Percentiles rank a stretch among this genome's conserved stretches.
These are phyloP conservation scores for Fissipunctia ypsillon DNA, from an alignment of 2,888 invertebrate genomes.

Conservation along the genomic window DNA sequence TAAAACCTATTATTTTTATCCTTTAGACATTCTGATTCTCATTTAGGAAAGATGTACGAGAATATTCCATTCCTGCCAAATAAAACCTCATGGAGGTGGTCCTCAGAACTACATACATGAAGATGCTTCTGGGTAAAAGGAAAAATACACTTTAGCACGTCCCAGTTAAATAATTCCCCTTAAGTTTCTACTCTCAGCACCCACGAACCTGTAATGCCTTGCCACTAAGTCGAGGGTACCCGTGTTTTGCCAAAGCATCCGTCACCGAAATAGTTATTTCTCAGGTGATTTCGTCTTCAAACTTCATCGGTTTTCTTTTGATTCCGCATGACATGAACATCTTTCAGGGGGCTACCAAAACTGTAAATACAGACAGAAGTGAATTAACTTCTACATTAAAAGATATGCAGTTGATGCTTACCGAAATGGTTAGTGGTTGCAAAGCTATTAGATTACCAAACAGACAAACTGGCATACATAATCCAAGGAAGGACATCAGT, in stretches of 20 bases:
- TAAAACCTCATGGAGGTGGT: background rate
- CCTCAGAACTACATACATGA: background rate
- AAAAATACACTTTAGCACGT: background rate
- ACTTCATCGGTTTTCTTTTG: background rate
- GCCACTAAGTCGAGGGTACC: background rate
- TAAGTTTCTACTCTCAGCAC: background rate
- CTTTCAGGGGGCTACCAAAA: background rate
- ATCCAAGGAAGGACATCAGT: conserved; percentile 15
- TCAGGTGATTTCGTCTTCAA: background rate
- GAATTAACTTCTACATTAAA: background rate
- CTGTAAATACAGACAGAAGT: background rate
- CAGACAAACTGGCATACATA: conserved; percentile 17
- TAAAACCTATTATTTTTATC: rapidly evolving
- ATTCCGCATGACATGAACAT: background rate
- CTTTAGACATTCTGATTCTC: background rate
- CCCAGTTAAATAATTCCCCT: background rate
- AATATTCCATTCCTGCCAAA: background rate
- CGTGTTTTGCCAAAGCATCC: background rate
- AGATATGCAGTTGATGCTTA: background rate
- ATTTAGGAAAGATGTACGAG: background rate
- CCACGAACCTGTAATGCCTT: background rate
- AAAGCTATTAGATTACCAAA: conserved; percentile 24
- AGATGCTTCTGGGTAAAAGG: background rate
- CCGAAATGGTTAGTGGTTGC: background rate
- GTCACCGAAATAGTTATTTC: background rate